A percentile compares a stretch with the other conserved stretches of the same genome.
Evolutionary conservation across 1,140 invertebrate genomes (phyloP).

Genomic region (Drosophila virilis): DNA sequence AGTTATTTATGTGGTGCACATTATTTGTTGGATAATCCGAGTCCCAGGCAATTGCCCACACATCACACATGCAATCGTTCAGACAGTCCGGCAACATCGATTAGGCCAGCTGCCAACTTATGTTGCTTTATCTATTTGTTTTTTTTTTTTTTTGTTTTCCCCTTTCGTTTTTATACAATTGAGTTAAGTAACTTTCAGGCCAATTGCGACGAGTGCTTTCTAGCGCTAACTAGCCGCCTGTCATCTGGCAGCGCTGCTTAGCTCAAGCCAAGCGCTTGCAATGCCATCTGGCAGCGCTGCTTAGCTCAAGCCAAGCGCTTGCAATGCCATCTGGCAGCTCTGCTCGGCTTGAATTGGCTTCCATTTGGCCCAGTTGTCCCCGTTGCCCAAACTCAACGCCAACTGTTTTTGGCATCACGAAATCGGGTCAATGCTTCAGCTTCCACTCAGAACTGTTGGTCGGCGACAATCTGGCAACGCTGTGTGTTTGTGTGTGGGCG

Average conservation of each 20-base stretch:
- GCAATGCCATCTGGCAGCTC: neutral
- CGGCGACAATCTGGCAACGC: conserved; percentile 8
- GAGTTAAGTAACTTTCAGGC: neutral
- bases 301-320: neutral
- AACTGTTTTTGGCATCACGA: conserved; percentile 46
- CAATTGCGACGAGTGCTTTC: neutral
- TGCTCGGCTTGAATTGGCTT: too few relatives aligned
- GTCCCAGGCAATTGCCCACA: conserved; percentile 33
- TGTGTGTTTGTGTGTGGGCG: conserved; percentile 21
- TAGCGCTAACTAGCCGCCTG: conserved; percentile 11
- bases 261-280: conserved; percentile 1
- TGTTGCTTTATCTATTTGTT: neutral
- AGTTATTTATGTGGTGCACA: neutral
- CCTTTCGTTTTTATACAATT: conserved; percentile 2
- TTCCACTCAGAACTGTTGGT: conserved; percentile 40
- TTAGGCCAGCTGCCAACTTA: conserved; percentile 7
- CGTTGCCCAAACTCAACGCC: conserved; percentile 28
- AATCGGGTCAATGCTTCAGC: conserved; percentile 73
- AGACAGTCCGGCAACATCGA: conserved; percentile 12
- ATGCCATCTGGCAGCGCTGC: neutral
- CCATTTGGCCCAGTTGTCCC: too few relatives aligned
- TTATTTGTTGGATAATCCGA: conserved; percentile 27
- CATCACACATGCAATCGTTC: conserved; percentile 7
- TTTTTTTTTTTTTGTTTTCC: neutral
- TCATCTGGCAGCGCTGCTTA: neutral